Base-by-base conservation (phyloP, 2,888 invertebrate species). In the Campoplex capitator region DNA sequence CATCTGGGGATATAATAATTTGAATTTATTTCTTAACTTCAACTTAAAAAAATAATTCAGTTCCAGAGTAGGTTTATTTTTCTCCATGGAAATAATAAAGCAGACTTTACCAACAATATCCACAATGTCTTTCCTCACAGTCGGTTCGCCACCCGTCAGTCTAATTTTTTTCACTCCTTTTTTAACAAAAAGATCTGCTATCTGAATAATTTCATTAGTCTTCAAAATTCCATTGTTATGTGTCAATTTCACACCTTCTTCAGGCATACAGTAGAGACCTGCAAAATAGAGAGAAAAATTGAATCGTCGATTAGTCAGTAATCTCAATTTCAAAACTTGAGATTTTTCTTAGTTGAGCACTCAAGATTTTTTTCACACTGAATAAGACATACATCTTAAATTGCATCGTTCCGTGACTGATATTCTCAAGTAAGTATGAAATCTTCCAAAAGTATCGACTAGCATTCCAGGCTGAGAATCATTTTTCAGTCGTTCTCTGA, bases 251-350 rank as follows among this genome's bases (percentile, higher is more conserved):
- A 99, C 98, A 68, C 99, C 99, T 93, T 98, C 98, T 65, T 97
- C 97, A 11, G 99, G 99, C 99, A 99, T 99, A 95, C 99, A 99
- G 95, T 99, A 99, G 91, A 97, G 96, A 95, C 99, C 99, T 99
- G 92, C 9, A 28, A 58, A 23, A 65, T 48, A 74, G 58, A 48
- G 7, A 65, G 73, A 77, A 79, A 70, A 84, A 83, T 73, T 35
- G 75, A 45, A 23, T 58, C 38, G 0, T 74, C n/a, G 6, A 16
- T 13, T 2, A 9, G 11, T 32, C 13, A 4, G 0, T 23, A 11
- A 51, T 51, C 7, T 16, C 6, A n/a, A 51, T n/a, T 18, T 51
- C 0, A 51, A 51, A 4, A 48, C 23, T 23, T 23, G 23, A 23
- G 23, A 23, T 23, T 23, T 23, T 23, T 23, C 23, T 23, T 23